These are phyloP conservation scores for Cheilosia variabilis DNA, from an alignment of 2,888 invertebrate genomes.

Conservation along the genomic window DNA sequence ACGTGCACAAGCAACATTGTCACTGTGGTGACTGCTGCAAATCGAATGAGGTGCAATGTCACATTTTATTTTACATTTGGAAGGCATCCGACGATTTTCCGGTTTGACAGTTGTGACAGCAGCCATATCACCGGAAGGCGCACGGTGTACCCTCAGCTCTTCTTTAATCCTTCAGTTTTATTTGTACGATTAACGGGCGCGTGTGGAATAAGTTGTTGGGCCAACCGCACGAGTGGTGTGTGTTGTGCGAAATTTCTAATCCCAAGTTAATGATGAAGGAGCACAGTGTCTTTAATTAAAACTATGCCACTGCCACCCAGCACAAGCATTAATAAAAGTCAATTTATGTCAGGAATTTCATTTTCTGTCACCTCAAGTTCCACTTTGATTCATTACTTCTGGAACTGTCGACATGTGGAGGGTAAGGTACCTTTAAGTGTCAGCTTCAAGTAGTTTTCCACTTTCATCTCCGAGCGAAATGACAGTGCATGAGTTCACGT, in stretches of 20 bases:
- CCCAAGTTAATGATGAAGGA: neutral
- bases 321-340: conserved; percentile 60
- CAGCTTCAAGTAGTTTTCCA: neutral
- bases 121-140: neutral
- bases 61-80: conserved; percentile 29
- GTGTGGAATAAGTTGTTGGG: neutral
- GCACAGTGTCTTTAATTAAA: conserved; percentile 55
- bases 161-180: neutral
- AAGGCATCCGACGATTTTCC: conserved; percentile 21
- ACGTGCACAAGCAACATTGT: conserved; percentile 15
- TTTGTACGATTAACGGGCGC: neutral
- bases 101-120: conserved; percentile 16
- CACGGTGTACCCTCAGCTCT: neutral
- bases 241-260: neutral
- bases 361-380: conserved; percentile 60
- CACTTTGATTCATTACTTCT: conserved; percentile 64
- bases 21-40: conserved; percentile 6
- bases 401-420: conserved; percentile 21
- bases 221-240: neutral
- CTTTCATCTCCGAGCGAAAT: conserved; percentile 8
- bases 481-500: conserved; percentile 59
- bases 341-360: conserved; percentile 61
- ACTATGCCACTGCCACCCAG: conserved; percentile 53
- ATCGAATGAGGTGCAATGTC: conserved; percentile 27
- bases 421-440: neutral